Conservation (phyloP, 2,888 invertebrate species). For the Allolobophora icterica region DNA sequence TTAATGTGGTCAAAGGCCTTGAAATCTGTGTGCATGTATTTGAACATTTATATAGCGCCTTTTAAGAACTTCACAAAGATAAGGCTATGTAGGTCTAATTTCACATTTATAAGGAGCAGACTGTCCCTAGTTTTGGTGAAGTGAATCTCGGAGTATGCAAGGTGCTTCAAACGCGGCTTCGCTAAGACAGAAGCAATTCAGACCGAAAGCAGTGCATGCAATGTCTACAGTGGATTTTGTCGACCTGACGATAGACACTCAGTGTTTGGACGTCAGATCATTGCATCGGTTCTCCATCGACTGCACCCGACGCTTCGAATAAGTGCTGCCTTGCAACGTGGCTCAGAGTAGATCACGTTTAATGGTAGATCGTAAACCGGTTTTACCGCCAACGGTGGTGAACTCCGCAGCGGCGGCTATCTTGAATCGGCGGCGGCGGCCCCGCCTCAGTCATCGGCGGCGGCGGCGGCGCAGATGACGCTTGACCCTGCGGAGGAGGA, state of each 20-base stretch:
- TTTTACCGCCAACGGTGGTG: neutral
- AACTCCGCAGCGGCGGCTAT: too few relatives aligned
- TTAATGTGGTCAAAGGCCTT: too few relatives aligned
- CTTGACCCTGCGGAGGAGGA: neutral
- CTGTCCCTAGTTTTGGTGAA: neutral
- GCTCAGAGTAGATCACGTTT: neutral
- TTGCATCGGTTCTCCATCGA: too few relatives aligned
- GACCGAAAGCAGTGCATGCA: neutral
- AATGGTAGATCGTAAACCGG: conserved; percentile 8
- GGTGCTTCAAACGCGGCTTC: neutral
- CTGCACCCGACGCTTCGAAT: neutral
- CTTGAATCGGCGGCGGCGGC: too few relatives aligned
- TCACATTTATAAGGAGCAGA: neutral
- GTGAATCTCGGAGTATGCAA: neutral
- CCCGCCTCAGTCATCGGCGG: too few relatives aligned
- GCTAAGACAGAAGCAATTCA: neutral
- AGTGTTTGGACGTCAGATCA: too few relatives aligned
- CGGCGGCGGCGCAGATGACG: neutral
- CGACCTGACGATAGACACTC: neutral
- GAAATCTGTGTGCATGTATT: neutral
- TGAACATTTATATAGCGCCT: neutral
- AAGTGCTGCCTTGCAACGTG: neutral
- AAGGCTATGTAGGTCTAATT: neutral
- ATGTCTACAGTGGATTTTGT: neutral
- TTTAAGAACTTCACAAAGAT: neutral